These are phyloP conservation scores for Galeruca laticollis DNA, from an alignment of 2,888 invertebrate genomes.

Conservation along the genomic window DNA sequence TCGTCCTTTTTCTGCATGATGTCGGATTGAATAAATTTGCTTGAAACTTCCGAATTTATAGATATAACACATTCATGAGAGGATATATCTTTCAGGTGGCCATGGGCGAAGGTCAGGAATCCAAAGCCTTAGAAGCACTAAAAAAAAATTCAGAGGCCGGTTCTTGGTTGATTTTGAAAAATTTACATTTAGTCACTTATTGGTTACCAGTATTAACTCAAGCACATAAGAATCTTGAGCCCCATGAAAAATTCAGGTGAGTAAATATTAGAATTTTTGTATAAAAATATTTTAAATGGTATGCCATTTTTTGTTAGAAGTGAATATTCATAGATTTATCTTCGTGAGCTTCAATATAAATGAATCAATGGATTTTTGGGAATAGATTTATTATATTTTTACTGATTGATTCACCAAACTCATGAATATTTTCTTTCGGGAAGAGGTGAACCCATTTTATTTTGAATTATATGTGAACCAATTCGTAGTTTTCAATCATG, in stretches of 20 bases:
- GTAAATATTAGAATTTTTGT: background rate
- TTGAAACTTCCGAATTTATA: background rate
- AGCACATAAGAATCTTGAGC: constrained; percentile 69
- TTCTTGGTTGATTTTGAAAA: constrained; percentile 84
- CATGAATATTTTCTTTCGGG: too few species aligned
- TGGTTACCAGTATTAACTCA: constrained; percentile 80
- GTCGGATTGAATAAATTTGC: too few species aligned
- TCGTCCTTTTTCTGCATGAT: background rate
- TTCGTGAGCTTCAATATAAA: constrained; percentile 46
- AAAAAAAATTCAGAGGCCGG: constrained; percentile 73
- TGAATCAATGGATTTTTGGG: too few species aligned
- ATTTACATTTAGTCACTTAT: constrained; percentile 80
- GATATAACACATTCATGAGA: background rate
- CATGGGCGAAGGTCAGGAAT: constrained; percentile 84
- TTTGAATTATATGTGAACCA: too few species aligned
- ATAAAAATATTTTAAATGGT: background rate
- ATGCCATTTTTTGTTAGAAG: too few species aligned
- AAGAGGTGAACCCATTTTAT: too few species aligned
- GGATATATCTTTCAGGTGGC: constrained; percentile 70
- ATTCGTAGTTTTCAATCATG: too few species aligned
- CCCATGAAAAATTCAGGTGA: constrained; percentile 70
- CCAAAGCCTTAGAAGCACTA: constrained; percentile 72
- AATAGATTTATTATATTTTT: too few species aligned
- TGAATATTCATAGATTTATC: background rate
- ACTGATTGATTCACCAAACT: too few species aligned